Evolutionary conservation across 23 tunicate genomes (phyloP).

Genomic region (Ciona savignyi): DNA sequence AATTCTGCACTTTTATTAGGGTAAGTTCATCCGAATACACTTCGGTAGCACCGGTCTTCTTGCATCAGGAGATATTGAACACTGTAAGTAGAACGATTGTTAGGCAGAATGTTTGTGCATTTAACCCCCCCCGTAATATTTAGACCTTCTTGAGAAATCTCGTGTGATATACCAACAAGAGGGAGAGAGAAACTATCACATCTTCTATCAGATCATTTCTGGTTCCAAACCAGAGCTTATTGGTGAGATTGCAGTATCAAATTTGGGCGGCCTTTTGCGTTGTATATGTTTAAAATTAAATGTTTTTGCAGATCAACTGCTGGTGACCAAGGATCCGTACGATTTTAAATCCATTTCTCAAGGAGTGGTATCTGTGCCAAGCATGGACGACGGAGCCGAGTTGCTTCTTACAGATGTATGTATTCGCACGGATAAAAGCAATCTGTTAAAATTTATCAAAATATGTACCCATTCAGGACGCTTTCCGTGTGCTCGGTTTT

Average conservation of each 20-base stretch:
- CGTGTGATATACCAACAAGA: conserved; percentile 90
- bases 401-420: conserved; percentile 83
- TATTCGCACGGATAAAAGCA: no score
- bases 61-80: conserved; percentile 97
- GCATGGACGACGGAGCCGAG: conserved; percentile 84
- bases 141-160: conserved; percentile 87
- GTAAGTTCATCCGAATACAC: conserved; percentile 97
- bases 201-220: conserved; percentile 84
- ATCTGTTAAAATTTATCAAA: background rate
- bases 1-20: conserved; percentile 30
- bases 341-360: conserved; percentile 79
- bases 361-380: conserved; percentile 85
- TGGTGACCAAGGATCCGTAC: conserved; percentile 91
- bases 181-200: conserved; percentile 87
- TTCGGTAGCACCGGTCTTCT: conserved; percentile 84
- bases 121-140: background rate
- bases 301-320: conserved; percentile 37
- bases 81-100: conserved; percentile 45
- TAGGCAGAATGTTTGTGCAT: background rate
- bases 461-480: conserved; percentile 29
- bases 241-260: conserved; percentile 16
- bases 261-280: background rate
- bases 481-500: conserved; percentile 94
- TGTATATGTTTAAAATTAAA: background rate
- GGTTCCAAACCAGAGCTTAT: conserved; percentile 89